phyloP scores from a whole-genome alignment of 30 jellyfish, hydroid and myxozoan genomes.

The Turritopsis dohrnii region DNA sequence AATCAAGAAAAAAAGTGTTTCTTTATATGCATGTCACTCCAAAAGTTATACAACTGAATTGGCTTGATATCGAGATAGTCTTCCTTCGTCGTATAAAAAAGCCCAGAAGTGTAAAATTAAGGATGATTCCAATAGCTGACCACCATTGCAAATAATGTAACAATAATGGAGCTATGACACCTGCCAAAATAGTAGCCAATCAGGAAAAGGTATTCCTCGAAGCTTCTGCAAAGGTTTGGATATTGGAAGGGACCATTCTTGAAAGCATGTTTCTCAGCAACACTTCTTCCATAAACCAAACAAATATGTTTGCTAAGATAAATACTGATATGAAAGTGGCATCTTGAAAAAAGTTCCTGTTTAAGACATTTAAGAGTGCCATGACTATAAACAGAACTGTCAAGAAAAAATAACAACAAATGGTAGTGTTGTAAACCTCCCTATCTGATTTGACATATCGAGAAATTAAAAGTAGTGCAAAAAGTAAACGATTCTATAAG shows the following conservation, averaged over 20 bases:
- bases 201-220: neutral
- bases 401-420: neutral
- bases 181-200: neutral
- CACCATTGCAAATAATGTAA: neutral
- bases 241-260: neutral
- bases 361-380: neutral
- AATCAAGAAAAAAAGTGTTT: too few species aligned
- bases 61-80: neutral
- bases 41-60: too few species aligned
- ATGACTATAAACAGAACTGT: neutral
- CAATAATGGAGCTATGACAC: neutral
- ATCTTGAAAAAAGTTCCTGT: neutral
- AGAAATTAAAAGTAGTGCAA: neutral
- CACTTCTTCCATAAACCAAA: neutral
- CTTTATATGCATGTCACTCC: too few species aligned
- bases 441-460: neutral
- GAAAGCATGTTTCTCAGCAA: neutral
- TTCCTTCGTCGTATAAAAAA: neutral
- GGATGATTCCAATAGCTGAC: neutral
- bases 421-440: neutral
- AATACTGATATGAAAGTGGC: neutral
- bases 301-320: neutral
- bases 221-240: neutral
- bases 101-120: neutral
- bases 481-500: neutral